Evolutionary conservation across 92 coral and sea anemone species (phyloP), one percentile per base, ranked within the genome.

Genomic region (Epizoanthus illoricatus): DNA sequence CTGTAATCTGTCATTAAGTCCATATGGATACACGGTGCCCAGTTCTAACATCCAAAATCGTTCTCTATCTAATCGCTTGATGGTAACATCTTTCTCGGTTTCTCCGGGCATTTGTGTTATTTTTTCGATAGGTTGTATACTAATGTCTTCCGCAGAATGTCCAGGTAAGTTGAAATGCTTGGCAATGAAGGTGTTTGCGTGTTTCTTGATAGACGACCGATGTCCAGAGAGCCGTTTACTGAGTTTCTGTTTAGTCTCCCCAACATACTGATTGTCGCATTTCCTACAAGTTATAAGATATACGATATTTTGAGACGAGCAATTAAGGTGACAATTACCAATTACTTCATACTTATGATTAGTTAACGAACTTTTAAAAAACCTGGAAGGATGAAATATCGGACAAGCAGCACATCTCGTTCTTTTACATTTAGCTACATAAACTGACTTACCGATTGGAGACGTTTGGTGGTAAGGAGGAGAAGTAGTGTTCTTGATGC

Each of bases 231-330:
- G 70, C 33, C 40, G 23, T 21, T 65, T 68, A n/a, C 49, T 63
- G 19, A 64, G 59, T 69, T 18, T 80, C 2, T 59, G 55, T 80
- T 80, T 47, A 10, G 84, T 64, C 60, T 80, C 84, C 6, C 84
- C 75, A 43, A 80, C 62, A 28, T 80, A 67, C 64, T 80, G 84
- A 17, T 80, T 58, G 23, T 80, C 75, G 71, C 84, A 80, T 80
- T 80, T 80, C 17, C 19, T 71, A 47, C 84, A 64, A 49, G 60
- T 80, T 45, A 69, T 81, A 68, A 81, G 76, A 68, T 28, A 81
- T n/a, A 81, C 5, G 57, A 79, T 52, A 64, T 65, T 63, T 64
- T 55, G 33, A 23, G 40, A 16, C 21, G 85, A 67, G 45, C 85
- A 81, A 68, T 54, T 33, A 42, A 81, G 58, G 36, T 81, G 28